phyloP scores from a whole-genome alignment of 2,797 vertebrate genomes.

The Alca torda region DNA sequence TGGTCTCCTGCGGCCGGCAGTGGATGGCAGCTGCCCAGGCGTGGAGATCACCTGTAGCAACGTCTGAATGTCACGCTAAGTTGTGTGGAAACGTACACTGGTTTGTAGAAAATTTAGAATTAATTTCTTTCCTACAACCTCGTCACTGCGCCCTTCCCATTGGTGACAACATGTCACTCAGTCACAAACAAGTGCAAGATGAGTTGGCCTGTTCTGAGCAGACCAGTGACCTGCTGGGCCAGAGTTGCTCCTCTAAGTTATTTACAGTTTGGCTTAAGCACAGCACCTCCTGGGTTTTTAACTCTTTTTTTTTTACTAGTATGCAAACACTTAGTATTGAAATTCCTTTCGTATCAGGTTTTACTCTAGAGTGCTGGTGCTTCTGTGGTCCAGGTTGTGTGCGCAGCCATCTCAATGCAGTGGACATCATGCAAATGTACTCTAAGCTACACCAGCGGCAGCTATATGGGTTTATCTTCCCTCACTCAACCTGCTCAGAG shows the following conservation, averaged over 20 bases:
- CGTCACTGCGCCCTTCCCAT: not conserved
- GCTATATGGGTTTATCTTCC: not conserved
- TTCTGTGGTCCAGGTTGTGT: not conserved
- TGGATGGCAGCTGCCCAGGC: fast-evolving
- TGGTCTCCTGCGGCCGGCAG: fast-evolving
- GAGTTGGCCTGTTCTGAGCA: not conserved
- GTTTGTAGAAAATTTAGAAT: not conserved
- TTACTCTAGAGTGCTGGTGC: fast-evolving
- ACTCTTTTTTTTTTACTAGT: not conserved
- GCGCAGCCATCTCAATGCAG: fast-evolving
- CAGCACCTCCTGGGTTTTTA: not conserved
- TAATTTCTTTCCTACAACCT: not conserved
- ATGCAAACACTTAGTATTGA: not conserved
- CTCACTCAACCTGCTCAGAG: not conserved
- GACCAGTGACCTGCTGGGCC: not conserved
- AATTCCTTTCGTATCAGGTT: not conserved
- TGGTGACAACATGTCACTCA: not conserved
- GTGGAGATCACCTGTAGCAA: not conserved
- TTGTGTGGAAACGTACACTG: not conserved
- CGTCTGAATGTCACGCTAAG: not conserved
- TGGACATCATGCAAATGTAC: fast-evolving
- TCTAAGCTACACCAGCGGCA: not conserved
- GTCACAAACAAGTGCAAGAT: not conserved
- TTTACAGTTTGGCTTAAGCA: not conserved
- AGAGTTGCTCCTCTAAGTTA: not conserved